phyloP scores from a whole-genome alignment of 2,888 invertebrate genomes.

The Phlogophora meticulosa region DNA sequence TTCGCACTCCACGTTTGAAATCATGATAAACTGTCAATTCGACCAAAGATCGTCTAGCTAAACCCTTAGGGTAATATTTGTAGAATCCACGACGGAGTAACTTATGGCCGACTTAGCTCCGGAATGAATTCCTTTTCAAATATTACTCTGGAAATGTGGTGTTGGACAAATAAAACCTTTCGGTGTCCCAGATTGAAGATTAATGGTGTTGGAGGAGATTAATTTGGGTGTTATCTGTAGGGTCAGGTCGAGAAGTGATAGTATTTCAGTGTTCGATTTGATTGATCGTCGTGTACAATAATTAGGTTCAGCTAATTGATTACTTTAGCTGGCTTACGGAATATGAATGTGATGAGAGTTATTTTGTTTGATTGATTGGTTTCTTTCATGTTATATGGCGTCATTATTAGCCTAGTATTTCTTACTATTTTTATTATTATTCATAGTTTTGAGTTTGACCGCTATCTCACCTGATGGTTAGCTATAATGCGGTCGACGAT shows the following conservation, averaged over 20 bases:
- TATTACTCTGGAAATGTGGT: constrained; percentile 64
- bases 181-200: constrained; percentile 61
- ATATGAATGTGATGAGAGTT: constrained; percentile 23
- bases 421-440: no score
- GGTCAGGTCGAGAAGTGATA: constrained; percentile 54
- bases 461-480: no score
- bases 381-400: background rate
- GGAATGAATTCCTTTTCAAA: constrained; percentile 69
- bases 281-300: constrained; percentile 45
- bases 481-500: no score
- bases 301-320: constrained; percentile 51
- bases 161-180: constrained; percentile 69
- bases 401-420: constrained; percentile 9
- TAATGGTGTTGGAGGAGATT: constrained; percentile 63
- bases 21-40: constrained; percentile 59
- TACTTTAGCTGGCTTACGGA: constrained; percentile 16
- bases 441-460: no score
- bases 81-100: constrained; percentile 65
- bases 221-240: constrained; percentile 58
- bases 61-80: constrained; percentile 69
- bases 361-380: constrained; percentile 28
- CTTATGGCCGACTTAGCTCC: constrained; percentile 66
- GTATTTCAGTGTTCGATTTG: constrained; percentile 38
- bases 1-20: constrained; percentile 21
- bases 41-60: constrained; percentile 52